phyloP scores from a whole-genome alignment of 1,140 invertebrate species.

The Psix sp. region DNA sequence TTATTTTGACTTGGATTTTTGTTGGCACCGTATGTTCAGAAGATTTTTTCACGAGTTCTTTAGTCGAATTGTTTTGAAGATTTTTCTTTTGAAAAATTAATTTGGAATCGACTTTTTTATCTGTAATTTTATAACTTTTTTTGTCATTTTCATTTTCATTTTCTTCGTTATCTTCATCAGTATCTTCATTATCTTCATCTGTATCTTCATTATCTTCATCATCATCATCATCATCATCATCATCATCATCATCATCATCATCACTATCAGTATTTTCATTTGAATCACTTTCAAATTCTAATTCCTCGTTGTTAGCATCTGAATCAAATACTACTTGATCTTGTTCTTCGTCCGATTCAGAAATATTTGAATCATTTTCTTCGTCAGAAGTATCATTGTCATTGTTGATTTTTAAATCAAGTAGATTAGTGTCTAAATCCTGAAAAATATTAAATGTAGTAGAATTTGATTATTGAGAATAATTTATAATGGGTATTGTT shows the following conservation, averaged over 20 bases:
- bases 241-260: slow-evolving; percentile 60
- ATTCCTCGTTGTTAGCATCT: slow-evolving; percentile 76
- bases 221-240: slow-evolving; percentile 49
- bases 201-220: slow-evolving; percentile 19
- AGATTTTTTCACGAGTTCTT: too few species aligned
- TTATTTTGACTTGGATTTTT: too few species aligned
- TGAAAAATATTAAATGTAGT: slow-evolving; percentile 24
- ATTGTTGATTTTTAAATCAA: slow-evolving; percentile 66
- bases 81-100: too few species aligned
- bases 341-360: slow-evolving; percentile 77
- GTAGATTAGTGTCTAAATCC: slow-evolving; percentile 67
- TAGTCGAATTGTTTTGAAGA: slow-evolving; percentile 15
- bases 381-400: slow-evolving; percentile 79
- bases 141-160: slow-evolving; percentile 66
- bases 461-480: neutral
- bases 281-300: slow-evolving; percentile 64
- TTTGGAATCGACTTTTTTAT: too few species aligned
- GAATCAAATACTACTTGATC: slow-evolving; percentile 69
- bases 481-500: too few species aligned
- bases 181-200: slow-evolving; percentile 14
- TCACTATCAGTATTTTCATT: slow-evolving; percentile 45
- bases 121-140: slow-evolving; percentile 46
- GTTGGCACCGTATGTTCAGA: too few species aligned
- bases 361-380: slow-evolving; percentile 72
- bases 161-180: slow-evolving; percentile 42